These are phyloP conservation scores for Cisticola juncidis DNA, from an alignment of 2,113 vertebrate genomes.

Conservation along the genomic window DNA sequence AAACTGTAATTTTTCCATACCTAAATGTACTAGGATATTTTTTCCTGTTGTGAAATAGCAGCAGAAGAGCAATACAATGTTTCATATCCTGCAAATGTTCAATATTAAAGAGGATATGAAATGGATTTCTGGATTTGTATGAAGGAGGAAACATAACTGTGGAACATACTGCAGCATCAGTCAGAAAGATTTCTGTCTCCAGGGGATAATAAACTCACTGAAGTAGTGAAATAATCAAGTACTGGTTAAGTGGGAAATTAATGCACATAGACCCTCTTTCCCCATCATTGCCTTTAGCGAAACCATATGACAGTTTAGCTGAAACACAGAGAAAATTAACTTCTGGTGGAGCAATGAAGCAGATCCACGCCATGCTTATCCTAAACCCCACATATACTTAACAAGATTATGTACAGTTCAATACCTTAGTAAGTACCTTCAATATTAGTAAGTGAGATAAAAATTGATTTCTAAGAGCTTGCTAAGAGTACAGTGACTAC, in stretches of 20 bases:
- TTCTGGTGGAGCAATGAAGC: neutral
- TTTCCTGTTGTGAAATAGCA: neutral
- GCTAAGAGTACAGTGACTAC: neutral
- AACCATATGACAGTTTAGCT: neutral
- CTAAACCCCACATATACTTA: neutral
- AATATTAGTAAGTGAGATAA: neutral
- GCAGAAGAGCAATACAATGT: neutral
- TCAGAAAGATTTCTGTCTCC: neutral
- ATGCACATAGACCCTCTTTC: rapidly evolving
- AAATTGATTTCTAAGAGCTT: neutral
- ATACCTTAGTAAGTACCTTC: neutral
- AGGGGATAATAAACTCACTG: neutral
- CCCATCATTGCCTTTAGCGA: neutral
- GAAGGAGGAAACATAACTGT: neutral
- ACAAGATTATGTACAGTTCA: neutral
- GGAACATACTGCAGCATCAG: neutral
- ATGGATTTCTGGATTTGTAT: neutral
- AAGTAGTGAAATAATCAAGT: neutral
- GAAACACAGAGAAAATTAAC: neutral
- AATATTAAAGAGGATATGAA: neutral
- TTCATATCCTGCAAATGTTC: neutral
- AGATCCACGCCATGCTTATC: neutral
- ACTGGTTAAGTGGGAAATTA: neutral
- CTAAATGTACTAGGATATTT: neutral
- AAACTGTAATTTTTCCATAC: neutral